Evolutionary conservation across 2,797 vertebrate genomes (phyloP), one percentile per base, ranked within the genome.

Genomic region (Vultur gryphus): DNA sequence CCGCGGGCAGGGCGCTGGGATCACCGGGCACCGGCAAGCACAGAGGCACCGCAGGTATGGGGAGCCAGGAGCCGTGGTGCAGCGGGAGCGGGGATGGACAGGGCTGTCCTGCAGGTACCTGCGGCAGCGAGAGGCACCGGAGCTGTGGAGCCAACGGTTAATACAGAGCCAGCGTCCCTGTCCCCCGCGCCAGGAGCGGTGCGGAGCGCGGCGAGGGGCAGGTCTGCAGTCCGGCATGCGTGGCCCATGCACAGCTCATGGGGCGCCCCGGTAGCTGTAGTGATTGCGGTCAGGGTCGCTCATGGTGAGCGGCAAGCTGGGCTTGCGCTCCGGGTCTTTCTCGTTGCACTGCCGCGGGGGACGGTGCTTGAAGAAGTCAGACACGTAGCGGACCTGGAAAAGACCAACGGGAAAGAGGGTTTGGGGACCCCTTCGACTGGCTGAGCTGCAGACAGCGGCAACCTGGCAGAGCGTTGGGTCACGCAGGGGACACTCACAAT

Each of bases 301-400:
- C 14, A 99, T 97, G 10, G 97, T 83, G 78, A 98, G 94, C 1
- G 99, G 98, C 61, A 99, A 93, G 96, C 98, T 99, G 87, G 99
- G 98, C 77, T 99, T 99, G 91, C 97, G 98, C 66, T 98, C 98
- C 0, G 93, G 89, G 66, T 98, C 98, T 23, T 98, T 98, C 16
- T 95, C 97, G 2, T 98, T 96, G 7, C 97, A 97, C 75, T 9
- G 93, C 35, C 1, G 94, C 0, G 97, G 97, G 8, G 98, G 98
- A 24, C 98, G 98, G 12, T 95, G 78, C 97, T 99, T 99, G 93
- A 99, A 99, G 98, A 99, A 99, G 97, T 99, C 99, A 0, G 99
- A 99, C 92, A 99, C 97, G 1, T 98, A 99, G 49, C 76, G 97
- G 57, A 99, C 99, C 99, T 99, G 97, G 41, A 9, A n/a, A 10